phyloP scores from a whole-genome alignment of 2,797 vertebrate genomes.

The Sebastes hubbsi region DNA sequence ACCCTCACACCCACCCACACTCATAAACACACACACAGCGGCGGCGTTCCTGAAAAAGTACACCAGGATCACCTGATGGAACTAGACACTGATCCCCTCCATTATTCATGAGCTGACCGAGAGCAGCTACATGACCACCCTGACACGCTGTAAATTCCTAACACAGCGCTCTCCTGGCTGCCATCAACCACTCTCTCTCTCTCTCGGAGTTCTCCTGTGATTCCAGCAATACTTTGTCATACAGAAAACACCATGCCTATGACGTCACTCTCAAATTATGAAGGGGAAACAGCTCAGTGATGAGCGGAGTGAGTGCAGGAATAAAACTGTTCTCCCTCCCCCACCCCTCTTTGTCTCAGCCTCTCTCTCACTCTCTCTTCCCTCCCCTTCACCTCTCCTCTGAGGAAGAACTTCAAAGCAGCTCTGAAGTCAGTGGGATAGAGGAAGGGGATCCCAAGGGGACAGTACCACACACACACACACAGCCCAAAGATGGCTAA shows the following conservation, averaged over 20 bases:
- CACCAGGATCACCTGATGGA: constrained; percentile 71
- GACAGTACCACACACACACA: constrained; percentile 28
- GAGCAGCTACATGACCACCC: constrained; percentile 40
- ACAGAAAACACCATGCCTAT: not conserved
- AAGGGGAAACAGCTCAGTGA: not conserved
- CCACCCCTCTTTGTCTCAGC: constrained; percentile 31
- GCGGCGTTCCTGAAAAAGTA: constrained; percentile 48
- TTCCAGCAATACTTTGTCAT: constrained; percentile 16
- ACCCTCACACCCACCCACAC: constrained; percentile 9
- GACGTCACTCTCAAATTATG: constrained; percentile 51
- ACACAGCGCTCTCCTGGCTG: not conserved
- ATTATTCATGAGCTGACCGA: constrained; percentile 77
- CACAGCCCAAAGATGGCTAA: constrained; percentile 56
- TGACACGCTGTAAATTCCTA: constrained; percentile 40
- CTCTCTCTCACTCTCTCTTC: not conserved
- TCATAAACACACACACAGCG: constrained; percentile 10
- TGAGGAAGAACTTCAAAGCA: constrained; percentile 76
- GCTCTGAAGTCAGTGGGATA: constrained; percentile 75
- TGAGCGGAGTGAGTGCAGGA: not conserved
- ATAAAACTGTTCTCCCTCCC: constrained; percentile 24
- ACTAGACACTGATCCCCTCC: constrained; percentile 68
- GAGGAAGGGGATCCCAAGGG: constrained; percentile 62
- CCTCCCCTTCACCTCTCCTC: constrained; percentile 53
- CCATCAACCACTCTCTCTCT: not conserved
- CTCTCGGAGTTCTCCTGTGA: not conserved